A percentile compares a stretch with the other conserved stretches of the same genome.
Evolutionary conservation across 1,140 invertebrate species (phyloP).

Genomic region (Hypsibius dujardini): DNA sequence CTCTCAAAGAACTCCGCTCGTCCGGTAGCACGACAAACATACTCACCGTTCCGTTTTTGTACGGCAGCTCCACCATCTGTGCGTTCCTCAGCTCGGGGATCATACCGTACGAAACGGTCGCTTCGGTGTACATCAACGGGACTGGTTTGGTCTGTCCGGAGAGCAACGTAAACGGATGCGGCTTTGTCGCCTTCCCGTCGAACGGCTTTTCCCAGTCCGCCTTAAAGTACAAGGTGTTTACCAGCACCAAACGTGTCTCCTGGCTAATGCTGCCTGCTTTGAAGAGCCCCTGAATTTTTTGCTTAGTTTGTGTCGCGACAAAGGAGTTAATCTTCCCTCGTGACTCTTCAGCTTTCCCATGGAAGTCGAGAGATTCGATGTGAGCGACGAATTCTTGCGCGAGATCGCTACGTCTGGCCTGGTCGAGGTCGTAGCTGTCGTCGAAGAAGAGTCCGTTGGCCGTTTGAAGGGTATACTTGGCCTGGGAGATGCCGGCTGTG

Average conservation of each 20-base stretch:
- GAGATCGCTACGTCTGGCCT: too few relatives aligned
- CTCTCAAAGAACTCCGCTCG: slow-evolving; percentile 23
- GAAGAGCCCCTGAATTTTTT: slow-evolving; percentile 51
- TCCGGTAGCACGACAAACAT: slow-evolving; percentile 32
- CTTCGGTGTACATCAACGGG: slow-evolving; percentile 47
- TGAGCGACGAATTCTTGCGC: too few relatives aligned
- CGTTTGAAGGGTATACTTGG: too few relatives aligned
- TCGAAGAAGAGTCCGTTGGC: too few relatives aligned
- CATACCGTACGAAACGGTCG: slow-evolving; percentile 40
- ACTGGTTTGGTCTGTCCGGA: slow-evolving; percentile 44
- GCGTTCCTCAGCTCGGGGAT: slow-evolving; percentile 43
- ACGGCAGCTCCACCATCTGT: slow-evolving; percentile 51
- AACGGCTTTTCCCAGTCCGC: slow-evolving; percentile 57
- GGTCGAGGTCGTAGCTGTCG: too few relatives aligned
- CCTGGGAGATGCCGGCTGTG: too few relatives aligned
- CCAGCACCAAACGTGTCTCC: slow-evolving; percentile 42
- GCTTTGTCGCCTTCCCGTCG: slow-evolving; percentile 39
- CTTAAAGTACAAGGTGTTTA: slow-evolving; percentile 73
- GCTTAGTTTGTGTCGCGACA: slow-evolving; percentile 50
- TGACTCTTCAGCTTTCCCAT: slow-evolving; percentile 37
- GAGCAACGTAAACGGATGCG: slow-evolving; percentile 49
- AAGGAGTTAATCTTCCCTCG: slow-evolving; percentile 53
- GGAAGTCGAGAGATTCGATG: not conserved
- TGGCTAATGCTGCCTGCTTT: slow-evolving; percentile 36
- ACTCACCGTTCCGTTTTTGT: slow-evolving; percentile 35